These are phyloP conservation scores for Drosophila macrospina DNA, from an alignment of 2,888 invertebrate species.

Conservation along the genomic window DNA sequence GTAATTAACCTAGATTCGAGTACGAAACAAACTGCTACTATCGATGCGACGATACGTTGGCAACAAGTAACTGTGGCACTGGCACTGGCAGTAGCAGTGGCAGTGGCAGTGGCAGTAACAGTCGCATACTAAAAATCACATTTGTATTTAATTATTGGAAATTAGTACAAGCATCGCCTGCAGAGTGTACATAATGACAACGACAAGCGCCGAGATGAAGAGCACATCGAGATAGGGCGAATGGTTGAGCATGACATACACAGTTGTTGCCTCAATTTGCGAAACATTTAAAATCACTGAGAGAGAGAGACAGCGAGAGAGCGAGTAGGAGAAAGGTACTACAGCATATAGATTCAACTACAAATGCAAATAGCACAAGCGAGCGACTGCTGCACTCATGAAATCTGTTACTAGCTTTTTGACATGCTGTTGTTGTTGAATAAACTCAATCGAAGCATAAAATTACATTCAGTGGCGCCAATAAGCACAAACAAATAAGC, in stretches of 20 bases:
- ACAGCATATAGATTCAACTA: background rate
- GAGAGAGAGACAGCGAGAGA: background rate
- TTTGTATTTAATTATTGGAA: slow-evolving; percentile 68
- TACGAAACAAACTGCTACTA: slow-evolving; percentile 21
- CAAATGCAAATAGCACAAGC: slow-evolving; percentile 6
- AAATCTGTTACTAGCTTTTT: slow-evolving; percentile 41
- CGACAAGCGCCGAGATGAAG: slow-evolving; percentile 11
- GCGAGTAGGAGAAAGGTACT: background rate
- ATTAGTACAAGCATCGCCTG: slow-evolving; percentile 54
- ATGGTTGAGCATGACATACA: slow-evolving; percentile 1
- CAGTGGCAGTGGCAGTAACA: slow-evolving; percentile 29
- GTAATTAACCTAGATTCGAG: slow-evolving; percentile 67
- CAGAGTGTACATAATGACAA: slow-evolving; percentile 37
- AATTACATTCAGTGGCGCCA: slow-evolving; percentile 72
- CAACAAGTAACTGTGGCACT: slow-evolving; percentile 52
- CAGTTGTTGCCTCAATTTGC: slow-evolving; percentile 22
- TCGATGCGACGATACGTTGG: slow-evolving; percentile 20
- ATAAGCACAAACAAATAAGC: slow-evolving; percentile 56
- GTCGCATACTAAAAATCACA: slow-evolving; percentile 61
- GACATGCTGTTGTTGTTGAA: slow-evolving; percentile 52
- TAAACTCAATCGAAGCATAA: slow-evolving; percentile 76
- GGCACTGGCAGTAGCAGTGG: slow-evolving; percentile 23
- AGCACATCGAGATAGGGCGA: background rate
- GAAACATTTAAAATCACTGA: slow-evolving; percentile 34
- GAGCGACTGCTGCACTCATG: slow-evolving; percentile 7